A percentile compares a stretch with the other conserved stretches of the same genome.
These are phyloP conservation scores for Heliothis peltigera DNA, from an alignment of 2,888 invertebrate genomes.

Conservation along the genomic window DNA sequence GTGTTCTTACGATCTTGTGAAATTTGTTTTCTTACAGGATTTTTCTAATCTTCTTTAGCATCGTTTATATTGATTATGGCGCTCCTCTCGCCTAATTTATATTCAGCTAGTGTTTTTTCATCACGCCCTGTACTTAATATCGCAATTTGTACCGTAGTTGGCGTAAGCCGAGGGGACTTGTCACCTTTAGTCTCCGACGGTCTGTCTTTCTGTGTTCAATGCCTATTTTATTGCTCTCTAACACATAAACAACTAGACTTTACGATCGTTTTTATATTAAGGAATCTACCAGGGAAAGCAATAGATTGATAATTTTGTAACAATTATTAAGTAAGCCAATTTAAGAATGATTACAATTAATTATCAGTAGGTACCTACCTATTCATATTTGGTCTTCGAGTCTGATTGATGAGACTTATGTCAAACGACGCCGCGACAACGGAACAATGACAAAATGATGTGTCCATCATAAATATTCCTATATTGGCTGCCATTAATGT, in stretches of 20 bases:
- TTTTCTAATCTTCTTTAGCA: slow-evolving; percentile 90
- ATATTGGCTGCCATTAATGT: slow-evolving; percentile 75
- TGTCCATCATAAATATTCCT: slow-evolving; percentile 76
- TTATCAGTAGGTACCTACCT: slow-evolving; percentile 56
- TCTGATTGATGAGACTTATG: slow-evolving; percentile 72
- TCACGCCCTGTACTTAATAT: slow-evolving; percentile 90
- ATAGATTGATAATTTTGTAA: slow-evolving; percentile 71
- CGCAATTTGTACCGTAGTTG: slow-evolving; percentile 89
- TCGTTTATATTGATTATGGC: slow-evolving; percentile 91
- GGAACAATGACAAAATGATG: slow-evolving; percentile 77
- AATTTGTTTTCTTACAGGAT: slow-evolving; percentile 89
- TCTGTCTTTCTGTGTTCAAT: slow-evolving; percentile 77
- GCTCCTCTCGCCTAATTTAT: slow-evolving; percentile 89
- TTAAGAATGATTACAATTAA: slow-evolving; percentile 64
- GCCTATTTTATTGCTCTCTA: slow-evolving; percentile 82
- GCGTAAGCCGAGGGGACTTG: slow-evolving; percentile 87
- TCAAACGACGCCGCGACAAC: slow-evolving; percentile 38
- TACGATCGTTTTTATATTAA: slow-evolving; percentile 78
- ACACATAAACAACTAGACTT: slow-evolving; percentile 82
- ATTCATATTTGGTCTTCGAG: slow-evolving; percentile 61
- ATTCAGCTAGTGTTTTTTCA: slow-evolving; percentile 90
- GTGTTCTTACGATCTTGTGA: slow-evolving; percentile 81
- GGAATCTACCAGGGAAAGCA: slow-evolving; percentile 70
- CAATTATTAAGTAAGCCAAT: slow-evolving; percentile 71
- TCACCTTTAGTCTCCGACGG: slow-evolving; percentile 85